A percentile compares a stretch with the other conserved stretches of the same genome.
Evolutionary conservation across 2,888 invertebrate species (phyloP).

Genomic region (Lasioglossum vierecki): DNA sequence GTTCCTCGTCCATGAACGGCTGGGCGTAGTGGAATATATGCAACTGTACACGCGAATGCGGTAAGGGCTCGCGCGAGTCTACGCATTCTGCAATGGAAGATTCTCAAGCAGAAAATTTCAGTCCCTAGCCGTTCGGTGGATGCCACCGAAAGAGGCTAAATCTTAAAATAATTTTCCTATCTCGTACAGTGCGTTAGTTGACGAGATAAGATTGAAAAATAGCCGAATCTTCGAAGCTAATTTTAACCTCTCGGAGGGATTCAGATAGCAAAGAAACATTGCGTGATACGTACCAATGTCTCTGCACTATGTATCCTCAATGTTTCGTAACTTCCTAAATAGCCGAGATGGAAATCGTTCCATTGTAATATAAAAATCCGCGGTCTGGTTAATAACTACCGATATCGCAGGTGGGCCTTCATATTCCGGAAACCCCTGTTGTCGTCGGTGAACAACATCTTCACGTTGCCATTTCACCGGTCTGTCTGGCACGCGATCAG

Average conservation of each 20-base stretch:
- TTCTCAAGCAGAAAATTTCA: not conserved
- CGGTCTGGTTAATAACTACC: not conserved
- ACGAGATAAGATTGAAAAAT: not conserved
- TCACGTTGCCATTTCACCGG: slow-evolving; percentile 88
- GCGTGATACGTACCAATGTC: not conserved
- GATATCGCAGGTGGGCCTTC: slow-evolving; percentile 85
- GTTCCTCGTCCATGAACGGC: slow-evolving; percentile 87
- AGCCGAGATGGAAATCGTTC: not conserved
- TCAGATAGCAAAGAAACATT: not conserved
- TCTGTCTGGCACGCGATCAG: slow-evolving; percentile 88
- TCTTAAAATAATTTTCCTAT: not conserved
- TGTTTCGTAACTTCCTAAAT: not conserved
- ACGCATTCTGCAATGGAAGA: not conserved
- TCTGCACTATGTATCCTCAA: not conserved
- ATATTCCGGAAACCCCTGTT: slow-evolving; percentile 90
- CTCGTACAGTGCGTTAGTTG: not conserved
- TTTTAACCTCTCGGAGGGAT: not conserved
- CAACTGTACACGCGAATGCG: slow-evolving; percentile 88
- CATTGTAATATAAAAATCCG: not conserved
- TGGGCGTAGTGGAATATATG: slow-evolving; percentile 88
- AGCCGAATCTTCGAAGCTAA: not conserved
- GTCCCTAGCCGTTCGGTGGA: no score
- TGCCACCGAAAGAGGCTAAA: not conserved
- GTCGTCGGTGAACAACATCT: slow-evolving; percentile 90
- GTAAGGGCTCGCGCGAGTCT: slow-evolving; percentile 74